Evolutionary conservation across 2,113 vertebrate genomes (phyloP).

Genomic region (Bungarus multicinctus): DNA sequence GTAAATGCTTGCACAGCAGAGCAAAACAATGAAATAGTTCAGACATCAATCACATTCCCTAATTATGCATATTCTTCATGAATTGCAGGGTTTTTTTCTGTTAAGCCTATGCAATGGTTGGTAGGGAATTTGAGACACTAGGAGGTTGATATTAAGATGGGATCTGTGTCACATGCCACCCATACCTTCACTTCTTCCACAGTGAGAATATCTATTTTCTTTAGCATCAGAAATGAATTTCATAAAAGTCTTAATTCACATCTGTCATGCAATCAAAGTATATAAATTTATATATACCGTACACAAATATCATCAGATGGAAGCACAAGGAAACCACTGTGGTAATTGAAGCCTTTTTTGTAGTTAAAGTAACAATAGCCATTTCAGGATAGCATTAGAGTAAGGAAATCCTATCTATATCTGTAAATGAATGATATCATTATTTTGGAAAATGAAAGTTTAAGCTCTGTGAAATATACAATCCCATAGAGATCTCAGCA

Average conservation of each 20-base stretch:
- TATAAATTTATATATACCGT: conserved; percentile 59
- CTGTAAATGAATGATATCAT: conserved; percentile 85
- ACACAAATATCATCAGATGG: conserved; percentile 58
- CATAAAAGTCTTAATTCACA: conserved; percentile 62
- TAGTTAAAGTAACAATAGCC: conserved; percentile 70
- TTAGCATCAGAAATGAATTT: conserved; percentile 54
- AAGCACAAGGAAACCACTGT: conserved; percentile 56
- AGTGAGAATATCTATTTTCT: conserved; percentile 58
- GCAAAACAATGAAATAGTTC: conserved; percentile 65
- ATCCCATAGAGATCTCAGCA: conserved; percentile 80
- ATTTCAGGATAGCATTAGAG: conserved; percentile 70
- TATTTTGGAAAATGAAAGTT: conserved; percentile 85
- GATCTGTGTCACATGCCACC: conserved; percentile 41
- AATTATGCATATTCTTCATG: conserved; percentile 64
- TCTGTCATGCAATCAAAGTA: conserved; percentile 66
- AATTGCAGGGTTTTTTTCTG: conserved; percentile 44
- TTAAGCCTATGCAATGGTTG: conserved; percentile 40
- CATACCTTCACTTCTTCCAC: conserved; percentile 32
- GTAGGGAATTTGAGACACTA: conserved; percentile 44
- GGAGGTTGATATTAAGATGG: conserved; percentile 53
- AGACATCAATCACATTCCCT: conserved; percentile 60
- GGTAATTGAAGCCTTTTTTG: conserved; percentile 73
- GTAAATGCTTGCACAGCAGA: conserved; percentile 52
- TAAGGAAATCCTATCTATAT: conserved; percentile 76
- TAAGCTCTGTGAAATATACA: conserved; percentile 79